Base-by-base conservation (phyloP, 2,113 vertebrate genomes). In the Hystrix brachyura region DNA sequence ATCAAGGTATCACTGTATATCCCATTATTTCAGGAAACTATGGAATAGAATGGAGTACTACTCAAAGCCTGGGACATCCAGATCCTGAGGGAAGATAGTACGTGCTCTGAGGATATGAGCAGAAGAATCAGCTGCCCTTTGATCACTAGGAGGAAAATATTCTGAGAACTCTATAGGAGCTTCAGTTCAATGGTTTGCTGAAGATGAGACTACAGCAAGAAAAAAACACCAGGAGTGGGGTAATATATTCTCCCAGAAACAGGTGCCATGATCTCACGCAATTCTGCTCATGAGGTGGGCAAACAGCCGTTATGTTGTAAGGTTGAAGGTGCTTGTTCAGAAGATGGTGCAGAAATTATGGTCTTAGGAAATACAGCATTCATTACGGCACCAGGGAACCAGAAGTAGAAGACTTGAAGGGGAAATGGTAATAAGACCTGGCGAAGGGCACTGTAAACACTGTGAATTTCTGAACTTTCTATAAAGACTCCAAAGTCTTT, bases 361-460 rank as follows among this genome's bases (percentile, higher is more conserved):
- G 59, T 90, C 19, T 90, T 85, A 60, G 71, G 25, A 91, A 64
- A 48, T 60, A 71, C 1, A 18, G 29, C 27, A 62, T 23, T 74
- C 51, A 17, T 21, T 59, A 79, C 90, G 60, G 34, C 7, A 53
- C 29, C 7, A 34, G 55, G 14, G n/a, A 4, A 83, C 46, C 34
- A 76, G 80, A 92, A 76, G 64, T 5, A 65, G 38, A 67, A 79
- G 27, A 46, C 21, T 71, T 60, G 25, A 94, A 76, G 34, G 29
- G 29, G 46, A 91, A 87, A 96, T 76, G 80, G 55, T 88, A 92
- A 74, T 57, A 87, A 80, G 60, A 87, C 14, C 29, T 18, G 25
- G 29, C 78, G 83, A 86, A 57, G 60, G 60, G 13, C 86, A 53
- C 27, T 57, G 14, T 94, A 65, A 81, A 57, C 48, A 84, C 7